phyloP scores from a whole-genome alignment of 2,888 invertebrate genomes.

The Drosophila diplacantha region DNA sequence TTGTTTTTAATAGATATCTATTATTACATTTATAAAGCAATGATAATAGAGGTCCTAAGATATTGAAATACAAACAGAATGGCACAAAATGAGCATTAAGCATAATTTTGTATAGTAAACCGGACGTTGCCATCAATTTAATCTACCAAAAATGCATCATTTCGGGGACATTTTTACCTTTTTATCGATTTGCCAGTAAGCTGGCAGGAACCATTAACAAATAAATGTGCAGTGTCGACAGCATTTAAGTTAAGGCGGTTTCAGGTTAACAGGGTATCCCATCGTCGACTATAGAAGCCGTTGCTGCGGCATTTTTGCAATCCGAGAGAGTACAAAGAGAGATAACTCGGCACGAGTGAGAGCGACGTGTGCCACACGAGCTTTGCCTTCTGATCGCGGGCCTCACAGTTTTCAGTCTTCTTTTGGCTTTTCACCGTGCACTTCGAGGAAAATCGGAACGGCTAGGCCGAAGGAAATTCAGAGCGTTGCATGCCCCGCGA shows the following conservation, averaged over 20 bases:
- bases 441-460: conserved; percentile 46
- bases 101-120: too few relatives aligned
- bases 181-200: not conserved
- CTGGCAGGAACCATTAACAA: not conserved
- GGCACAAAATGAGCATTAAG: too few relatives aligned
- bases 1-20: too few relatives aligned
- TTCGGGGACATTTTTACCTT: not conserved
- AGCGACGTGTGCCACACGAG: conserved; percentile 44
- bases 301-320: conserved; percentile 34
- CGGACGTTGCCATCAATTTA: too few relatives aligned
- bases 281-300: not conserved
- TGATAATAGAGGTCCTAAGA: too few relatives aligned
- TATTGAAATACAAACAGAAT: too few relatives aligned
- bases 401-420: conserved; percentile 54
- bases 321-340: not conserved
- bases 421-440: conserved; percentile 63
- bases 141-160: too few relatives aligned
- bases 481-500: conserved; percentile 41
- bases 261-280: not conserved
- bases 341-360: conserved; percentile 11
- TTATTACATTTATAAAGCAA: too few relatives aligned
- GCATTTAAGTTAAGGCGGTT: not conserved
- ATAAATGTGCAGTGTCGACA: not conserved
- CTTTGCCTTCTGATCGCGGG: conserved; percentile 62
- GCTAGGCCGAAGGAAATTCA: conserved; percentile 33